Base-by-base conservation (phyloP, 2,888 invertebrate species). In the Lepidochrysops patricia region DNA sequence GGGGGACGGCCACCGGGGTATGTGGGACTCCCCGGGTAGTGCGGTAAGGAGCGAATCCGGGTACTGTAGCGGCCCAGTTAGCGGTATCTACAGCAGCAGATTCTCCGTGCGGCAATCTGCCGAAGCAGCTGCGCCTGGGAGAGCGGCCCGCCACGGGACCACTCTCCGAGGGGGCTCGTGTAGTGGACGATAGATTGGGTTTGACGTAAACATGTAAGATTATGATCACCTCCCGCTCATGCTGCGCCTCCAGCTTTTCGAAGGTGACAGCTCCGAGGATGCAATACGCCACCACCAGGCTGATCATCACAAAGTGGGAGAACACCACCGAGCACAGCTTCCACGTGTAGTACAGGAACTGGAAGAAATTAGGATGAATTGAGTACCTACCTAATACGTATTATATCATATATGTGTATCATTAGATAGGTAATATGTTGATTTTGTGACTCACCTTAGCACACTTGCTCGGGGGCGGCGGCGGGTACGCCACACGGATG, bases 241-340 rank as follows among this genome's bases (percentile, higher is more conserved):
- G 92, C 56, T 91, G 90, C 4, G 92, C 91, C 75, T 97, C 96
- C 61, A 97, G 88, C 57, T 90, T 90, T 79, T 94, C 93, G 84
- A 97, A 97, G 62, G 96, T 93, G 76, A 94, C 93, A 13, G 97
- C 97, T 6, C 97, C 97, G 60, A 96, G 92, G 70, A 97, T 92
- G 84, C 97, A 97, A 85, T 97, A 97, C 29, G 95, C 94, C 64
- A 97, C 96, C 68, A 97, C 97, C 77, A 97, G 88, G 63, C 96
- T 94, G 70, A 97, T 93, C 72, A 97, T 91, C 70, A 96, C 94
- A 72, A 97, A 94, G 89, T 97, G 97, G 0, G 96, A 96, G 76
- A 97, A 94, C 68, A 97, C 91, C 83, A 96, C 97, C 60, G 95
- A 94, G 76, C 94, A 92, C 50, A 95, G 92, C 82, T 94, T 94